Conservation (phyloP, 2,888 invertebrate species). For the Philopedon plagiatum region DNA sequence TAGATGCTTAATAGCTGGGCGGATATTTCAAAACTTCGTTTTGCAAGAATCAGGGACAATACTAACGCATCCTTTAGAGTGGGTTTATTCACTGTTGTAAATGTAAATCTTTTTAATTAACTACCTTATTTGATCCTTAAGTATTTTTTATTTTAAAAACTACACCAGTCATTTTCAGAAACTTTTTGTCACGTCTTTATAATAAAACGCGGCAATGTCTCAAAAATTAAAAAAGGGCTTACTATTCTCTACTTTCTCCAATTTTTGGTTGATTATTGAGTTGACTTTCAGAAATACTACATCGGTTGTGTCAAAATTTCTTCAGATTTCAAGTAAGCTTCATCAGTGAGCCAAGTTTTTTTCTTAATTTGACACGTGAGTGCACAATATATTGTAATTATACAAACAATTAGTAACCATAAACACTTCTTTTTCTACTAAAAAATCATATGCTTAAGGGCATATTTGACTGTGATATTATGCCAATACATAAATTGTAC, state of each 20-base stretch:
- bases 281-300: no score
- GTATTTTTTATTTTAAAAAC: not conserved
- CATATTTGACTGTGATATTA: not conserved
- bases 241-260: no score
- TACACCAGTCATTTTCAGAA: no score
- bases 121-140: not conserved
- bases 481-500: not conserved
- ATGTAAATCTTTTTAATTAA: constrained; percentile 39
- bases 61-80: constrained; percentile 41
- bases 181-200: no score
- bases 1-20: constrained; percentile 30
- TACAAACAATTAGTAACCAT: not conserved
- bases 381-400: not conserved
- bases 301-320: not conserved
- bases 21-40: constrained; percentile 50
- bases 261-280: no score
- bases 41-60: constrained; percentile 50
- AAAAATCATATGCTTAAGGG: not conserved
- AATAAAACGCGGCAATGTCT: no score
- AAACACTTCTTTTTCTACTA: not conserved
- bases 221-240: no score
- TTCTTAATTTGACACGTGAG: not conserved
- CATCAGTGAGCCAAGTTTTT: no score
- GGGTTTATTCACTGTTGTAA: constrained; percentile 30
- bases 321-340: not conserved